Percentiles rank a stretch among this genome's conserved stretches.
These are phyloP conservation scores for Callaeas wilsoni DNA, from an alignment of 2,113 vertebrate species.

Conservation along the genomic window DNA sequence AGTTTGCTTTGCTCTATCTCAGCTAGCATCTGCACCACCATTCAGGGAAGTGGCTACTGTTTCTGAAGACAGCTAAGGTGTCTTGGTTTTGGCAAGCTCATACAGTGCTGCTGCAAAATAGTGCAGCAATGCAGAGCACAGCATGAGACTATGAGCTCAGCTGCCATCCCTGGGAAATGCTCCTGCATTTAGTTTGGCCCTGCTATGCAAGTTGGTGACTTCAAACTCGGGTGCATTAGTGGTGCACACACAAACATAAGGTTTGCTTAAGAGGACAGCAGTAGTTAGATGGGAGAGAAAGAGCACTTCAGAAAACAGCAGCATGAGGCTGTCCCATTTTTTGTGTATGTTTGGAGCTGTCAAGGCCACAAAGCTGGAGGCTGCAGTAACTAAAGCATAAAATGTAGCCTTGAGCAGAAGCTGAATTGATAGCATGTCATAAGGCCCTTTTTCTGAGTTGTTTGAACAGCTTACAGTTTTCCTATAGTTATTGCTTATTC, in stretches of 20 bases:
- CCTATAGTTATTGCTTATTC: conserved; percentile 27
- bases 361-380: background rate
- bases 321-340: background rate
- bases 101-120: background rate
- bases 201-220: accelerated
- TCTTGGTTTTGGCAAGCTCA: background rate
- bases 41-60: background rate
- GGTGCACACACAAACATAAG: accelerated
- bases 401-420: background rate
- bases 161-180: background rate
- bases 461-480: conserved; percentile 41
- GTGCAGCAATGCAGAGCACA: background rate
- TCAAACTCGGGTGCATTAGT: background rate
- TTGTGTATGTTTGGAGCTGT: background rate
- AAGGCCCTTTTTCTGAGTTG: background rate
- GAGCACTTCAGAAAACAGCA: background rate
- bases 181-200: background rate
- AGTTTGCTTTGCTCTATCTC: background rate
- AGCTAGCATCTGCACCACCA: background rate
- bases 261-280: background rate
- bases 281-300: background rate
- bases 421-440: background rate
- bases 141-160: background rate
- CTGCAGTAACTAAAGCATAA: background rate
- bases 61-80: background rate